These are phyloP conservation scores for Paralichthys olivaceus DNA, from an alignment of 2,113 vertebrate species.

Conservation along the genomic window DNA sequence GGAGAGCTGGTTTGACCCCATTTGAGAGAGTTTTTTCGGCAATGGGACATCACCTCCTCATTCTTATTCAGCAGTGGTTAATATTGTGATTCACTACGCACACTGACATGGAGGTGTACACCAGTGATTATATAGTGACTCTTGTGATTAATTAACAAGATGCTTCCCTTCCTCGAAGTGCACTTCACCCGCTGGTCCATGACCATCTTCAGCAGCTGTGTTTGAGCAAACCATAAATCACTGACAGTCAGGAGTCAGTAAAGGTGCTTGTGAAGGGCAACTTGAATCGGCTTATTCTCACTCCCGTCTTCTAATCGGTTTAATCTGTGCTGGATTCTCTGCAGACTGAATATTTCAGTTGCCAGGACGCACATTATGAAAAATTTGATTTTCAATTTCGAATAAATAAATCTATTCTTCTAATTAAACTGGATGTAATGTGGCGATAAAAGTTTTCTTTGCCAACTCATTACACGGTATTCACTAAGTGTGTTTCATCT, in stretches of 20 bases:
- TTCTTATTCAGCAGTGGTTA: not conserved
- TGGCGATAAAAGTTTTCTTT: not conserved
- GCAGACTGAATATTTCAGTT: no score
- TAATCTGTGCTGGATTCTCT: no score
- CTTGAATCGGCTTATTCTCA: not conserved
- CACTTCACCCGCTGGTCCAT: constrained; percentile 4
- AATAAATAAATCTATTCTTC: not conserved
- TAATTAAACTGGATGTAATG: not conserved
- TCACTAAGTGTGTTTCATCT: constrained; percentile 16
- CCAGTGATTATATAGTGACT: constrained; percentile 1
- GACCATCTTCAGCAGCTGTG: constrained; percentile 1
- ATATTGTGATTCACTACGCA: not conserved
- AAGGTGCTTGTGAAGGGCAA: constrained; percentile 36
- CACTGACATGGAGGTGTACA: constrained; percentile 3
- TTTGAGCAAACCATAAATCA: constrained; percentile 28
- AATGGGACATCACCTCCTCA: not conserved
- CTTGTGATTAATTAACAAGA: not conserved
- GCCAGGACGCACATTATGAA: not conserved
- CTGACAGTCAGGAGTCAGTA: constrained; percentile 27
- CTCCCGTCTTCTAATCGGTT: no score
- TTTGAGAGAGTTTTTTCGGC: not conserved
- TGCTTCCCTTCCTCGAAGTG: not conserved
- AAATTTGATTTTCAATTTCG: no score
- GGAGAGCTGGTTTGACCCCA: not conserved
- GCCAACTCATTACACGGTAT: no score